Conservation (phyloP, 2,888 invertebrate genomes). For the Acrobasis consociella region DNA sequence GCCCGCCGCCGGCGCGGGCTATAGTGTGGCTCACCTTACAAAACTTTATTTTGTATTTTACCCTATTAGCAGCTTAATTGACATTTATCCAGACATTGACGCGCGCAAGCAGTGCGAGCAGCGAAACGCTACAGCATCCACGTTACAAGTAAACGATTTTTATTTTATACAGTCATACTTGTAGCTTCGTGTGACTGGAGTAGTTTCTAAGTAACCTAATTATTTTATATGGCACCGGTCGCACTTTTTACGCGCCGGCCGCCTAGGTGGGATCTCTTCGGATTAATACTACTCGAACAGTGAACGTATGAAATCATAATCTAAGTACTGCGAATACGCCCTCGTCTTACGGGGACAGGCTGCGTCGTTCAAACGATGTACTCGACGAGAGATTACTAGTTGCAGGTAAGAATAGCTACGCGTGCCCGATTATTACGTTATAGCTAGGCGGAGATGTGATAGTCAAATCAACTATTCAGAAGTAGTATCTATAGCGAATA, state of each 20-base stretch:
- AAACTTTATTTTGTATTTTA: conserved; percentile 17
- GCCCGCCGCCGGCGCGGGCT: conserved; percentile 41
- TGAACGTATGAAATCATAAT: conserved; percentile 52
- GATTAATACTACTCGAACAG: conserved; percentile 47
- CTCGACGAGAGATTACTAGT: conserved; percentile 13
- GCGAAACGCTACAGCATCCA: conserved; percentile 80
- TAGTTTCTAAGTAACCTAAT: conserved; percentile 62
- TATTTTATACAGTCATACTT: conserved; percentile 55
- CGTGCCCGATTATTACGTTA: conserved; percentile 16
- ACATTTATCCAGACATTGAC: conserved; percentile 51
- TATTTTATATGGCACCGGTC: conserved; percentile 54
- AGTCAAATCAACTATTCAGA: conserved; percentile 18
- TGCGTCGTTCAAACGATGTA: conserved; percentile 5
- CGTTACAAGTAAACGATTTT: conserved; percentile 66
- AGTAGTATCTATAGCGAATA: conserved; percentile 14
- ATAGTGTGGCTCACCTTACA: too few species aligned
- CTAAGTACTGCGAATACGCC: conserved; percentile 40
- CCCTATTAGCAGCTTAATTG: conserved; percentile 56
- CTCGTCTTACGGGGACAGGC: conserved; percentile 27
- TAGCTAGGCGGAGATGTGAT: conserved; percentile 22
- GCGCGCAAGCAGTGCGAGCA: conserved; percentile 58
- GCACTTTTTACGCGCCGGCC: conserved; percentile 36
- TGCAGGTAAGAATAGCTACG: conserved; percentile 11
- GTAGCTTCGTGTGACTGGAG: conserved; percentile 58
- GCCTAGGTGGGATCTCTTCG: conserved; percentile 64